These are phyloP conservation scores for Laupala kohalensis DNA, from an alignment of 1,140 invertebrate genomes.

Conservation along the genomic window DNA sequence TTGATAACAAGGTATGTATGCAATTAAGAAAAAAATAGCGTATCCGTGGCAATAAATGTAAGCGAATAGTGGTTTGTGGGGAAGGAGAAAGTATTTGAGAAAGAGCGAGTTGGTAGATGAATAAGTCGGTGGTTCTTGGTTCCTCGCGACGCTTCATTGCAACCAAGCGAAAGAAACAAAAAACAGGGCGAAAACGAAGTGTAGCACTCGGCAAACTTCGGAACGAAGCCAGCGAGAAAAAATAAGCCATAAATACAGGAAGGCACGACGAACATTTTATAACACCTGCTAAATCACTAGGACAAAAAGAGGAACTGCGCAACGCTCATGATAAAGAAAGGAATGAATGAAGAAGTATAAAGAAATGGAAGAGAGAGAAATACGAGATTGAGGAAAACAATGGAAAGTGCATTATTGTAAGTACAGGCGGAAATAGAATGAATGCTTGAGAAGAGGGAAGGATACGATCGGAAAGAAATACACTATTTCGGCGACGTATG, in stretches of 20 bases:
- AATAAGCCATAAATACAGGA: background rate
- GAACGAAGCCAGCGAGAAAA: background rate
- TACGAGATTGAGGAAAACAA: too few relatives aligned
- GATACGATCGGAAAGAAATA: background rate
- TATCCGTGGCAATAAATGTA: too few relatives aligned
- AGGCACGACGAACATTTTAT: background rate
- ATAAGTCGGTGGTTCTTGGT: too few relatives aligned
- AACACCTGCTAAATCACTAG: background rate
- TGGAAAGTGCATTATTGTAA: background rate
- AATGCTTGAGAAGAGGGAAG: background rate
- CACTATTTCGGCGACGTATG: too few relatives aligned
- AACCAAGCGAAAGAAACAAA: background rate
- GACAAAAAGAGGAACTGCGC: background rate
- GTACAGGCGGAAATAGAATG: too few relatives aligned
- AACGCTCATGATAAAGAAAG: background rate
- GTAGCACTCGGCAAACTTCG: background rate
- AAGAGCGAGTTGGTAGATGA: too few relatives aligned
- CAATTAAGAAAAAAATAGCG: too few relatives aligned
- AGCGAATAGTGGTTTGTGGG: too few relatives aligned
- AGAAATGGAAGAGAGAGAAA: background rate
- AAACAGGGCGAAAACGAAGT: background rate
- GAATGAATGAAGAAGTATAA: background rate
- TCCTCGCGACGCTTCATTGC: too few relatives aligned
- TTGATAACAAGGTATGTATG: too few relatives aligned
- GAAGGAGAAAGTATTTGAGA: too few relatives aligned